These are phyloP conservation scores for Macrotis lagotis DNA, from an alignment of 2,113 vertebrate species.

Conservation along the genomic window DNA sequence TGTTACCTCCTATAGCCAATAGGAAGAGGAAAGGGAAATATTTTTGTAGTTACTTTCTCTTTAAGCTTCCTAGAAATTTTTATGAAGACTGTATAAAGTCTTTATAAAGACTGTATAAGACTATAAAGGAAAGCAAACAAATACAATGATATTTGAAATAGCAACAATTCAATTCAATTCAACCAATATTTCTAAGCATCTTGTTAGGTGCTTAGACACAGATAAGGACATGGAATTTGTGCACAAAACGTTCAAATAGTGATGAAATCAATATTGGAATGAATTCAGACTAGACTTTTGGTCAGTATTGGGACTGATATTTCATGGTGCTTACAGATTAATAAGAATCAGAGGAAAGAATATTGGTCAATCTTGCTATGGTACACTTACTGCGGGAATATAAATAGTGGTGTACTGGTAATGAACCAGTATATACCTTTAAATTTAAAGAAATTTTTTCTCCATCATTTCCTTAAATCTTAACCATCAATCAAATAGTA, in stretches of 20 bases:
- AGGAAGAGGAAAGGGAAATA: background rate
- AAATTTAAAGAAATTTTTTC: background rate
- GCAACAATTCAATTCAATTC: no score
- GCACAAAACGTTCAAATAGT: no score
- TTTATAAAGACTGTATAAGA: background rate
- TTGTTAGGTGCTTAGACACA: no score
- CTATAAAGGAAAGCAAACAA: background rate
- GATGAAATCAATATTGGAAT: background rate
- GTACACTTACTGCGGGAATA: background rate
- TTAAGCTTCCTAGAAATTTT: constrained; percentile 11
- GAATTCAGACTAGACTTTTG: background rate
- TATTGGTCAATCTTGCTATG: background rate
- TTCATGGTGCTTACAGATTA: background rate
- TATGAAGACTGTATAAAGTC: background rate
- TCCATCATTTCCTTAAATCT: background rate
- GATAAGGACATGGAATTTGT: no score
- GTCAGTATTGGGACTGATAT: background rate
- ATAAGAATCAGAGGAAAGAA: background rate
- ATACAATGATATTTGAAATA: background rate
- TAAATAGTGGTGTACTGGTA: background rate
- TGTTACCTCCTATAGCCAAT: background rate
- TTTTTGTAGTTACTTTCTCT: background rate
- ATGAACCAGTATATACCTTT: background rate
- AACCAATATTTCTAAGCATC: no score
- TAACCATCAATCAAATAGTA: background rate